Percentiles rank a stretch among this genome's conserved stretches.
Conservation (phyloP, 1,140 invertebrate genomes). For the Physella acuta region DNA sequence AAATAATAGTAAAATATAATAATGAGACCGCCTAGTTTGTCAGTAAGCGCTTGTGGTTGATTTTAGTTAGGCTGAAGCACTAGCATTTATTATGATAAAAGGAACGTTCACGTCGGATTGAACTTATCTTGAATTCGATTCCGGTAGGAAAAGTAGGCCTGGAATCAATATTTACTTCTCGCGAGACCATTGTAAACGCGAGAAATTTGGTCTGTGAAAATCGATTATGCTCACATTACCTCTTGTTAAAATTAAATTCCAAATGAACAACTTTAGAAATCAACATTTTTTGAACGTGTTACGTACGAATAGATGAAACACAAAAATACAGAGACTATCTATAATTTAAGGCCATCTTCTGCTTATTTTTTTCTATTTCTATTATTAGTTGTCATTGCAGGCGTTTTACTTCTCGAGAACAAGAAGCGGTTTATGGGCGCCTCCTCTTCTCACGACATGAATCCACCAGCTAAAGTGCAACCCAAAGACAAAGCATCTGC, state of each 20-base stretch:
- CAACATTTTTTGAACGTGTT: background rate
- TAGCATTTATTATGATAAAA: background rate
- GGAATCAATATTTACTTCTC: conserved; percentile 24
- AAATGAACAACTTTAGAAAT: background rate
- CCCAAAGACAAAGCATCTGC: conserved; percentile 60
- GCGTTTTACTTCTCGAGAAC: conserved; percentile 1
- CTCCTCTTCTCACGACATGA: conserved; percentile 51
- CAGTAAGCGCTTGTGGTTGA: too few species aligned
- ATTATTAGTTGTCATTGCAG: conserved; percentile 12
- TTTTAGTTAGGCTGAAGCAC: too few species aligned
- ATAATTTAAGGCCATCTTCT: too few species aligned
- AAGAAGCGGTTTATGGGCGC: conserved; percentile 51
- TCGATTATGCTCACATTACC: too few species aligned
- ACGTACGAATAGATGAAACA: conserved; percentile 7
- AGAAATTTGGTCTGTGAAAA: background rate
- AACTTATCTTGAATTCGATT: background rate
- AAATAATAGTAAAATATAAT: too few species aligned
- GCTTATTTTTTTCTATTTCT: background rate
- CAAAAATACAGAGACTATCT: background rate
- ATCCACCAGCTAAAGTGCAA: conserved; percentile 56
- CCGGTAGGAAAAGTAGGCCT: too few species aligned
- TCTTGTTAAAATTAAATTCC: background rate
- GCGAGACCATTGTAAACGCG: too few species aligned
- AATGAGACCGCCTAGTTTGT: too few species aligned
- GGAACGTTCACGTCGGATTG: background rate